Conservation (phyloP, 2,797 vertebrate species). For the Siniperca obscura region DNA sequence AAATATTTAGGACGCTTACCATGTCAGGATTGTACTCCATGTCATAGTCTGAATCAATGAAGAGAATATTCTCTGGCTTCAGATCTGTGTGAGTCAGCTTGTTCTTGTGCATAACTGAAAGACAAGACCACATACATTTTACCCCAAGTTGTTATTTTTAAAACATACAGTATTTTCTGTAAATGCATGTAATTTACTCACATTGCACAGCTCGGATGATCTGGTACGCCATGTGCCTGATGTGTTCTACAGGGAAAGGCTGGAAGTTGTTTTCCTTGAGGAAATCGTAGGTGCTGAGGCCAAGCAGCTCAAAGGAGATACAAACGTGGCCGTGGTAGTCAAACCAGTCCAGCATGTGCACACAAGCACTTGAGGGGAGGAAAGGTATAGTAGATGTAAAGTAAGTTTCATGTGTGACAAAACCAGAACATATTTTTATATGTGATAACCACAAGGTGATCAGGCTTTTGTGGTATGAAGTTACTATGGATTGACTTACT, state of each 20-base stretch:
- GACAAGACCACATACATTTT: slow-evolving; percentile 21
- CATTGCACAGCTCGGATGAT: slow-evolving; percentile 93
- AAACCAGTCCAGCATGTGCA: slow-evolving; percentile 97
- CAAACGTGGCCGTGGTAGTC: slow-evolving; percentile 96
- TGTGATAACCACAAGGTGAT: neutral
- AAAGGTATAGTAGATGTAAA: neutral
- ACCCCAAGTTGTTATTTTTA: neutral
- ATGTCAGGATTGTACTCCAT: slow-evolving; percentile 91
- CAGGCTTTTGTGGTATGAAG: neutral
- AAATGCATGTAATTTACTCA: slow-evolving; percentile 80
- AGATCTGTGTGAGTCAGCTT: slow-evolving; percentile 98
- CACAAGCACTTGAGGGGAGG: slow-evolving; percentile 88
- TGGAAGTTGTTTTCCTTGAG: slow-evolving; percentile 97
- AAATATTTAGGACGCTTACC: slow-evolving; percentile 79
- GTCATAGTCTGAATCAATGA: slow-evolving; percentile 93
- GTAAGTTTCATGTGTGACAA: neutral
- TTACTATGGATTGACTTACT: slow-evolving; percentile 84
- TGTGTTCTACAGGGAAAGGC: slow-evolving; percentile 94
- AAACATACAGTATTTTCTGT: no score
- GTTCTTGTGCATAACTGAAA: slow-evolving; percentile 94
- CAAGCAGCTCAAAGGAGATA: slow-evolving; percentile 95
- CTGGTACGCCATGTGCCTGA: slow-evolving; percentile 95
- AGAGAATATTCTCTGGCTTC: slow-evolving; percentile 98
- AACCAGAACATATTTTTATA: neutral
- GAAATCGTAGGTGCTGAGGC: slow-evolving; percentile 97